phyloP scores from a whole-genome alignment of 2,113 vertebrate genomes.

The Sorex araneus region DNA sequence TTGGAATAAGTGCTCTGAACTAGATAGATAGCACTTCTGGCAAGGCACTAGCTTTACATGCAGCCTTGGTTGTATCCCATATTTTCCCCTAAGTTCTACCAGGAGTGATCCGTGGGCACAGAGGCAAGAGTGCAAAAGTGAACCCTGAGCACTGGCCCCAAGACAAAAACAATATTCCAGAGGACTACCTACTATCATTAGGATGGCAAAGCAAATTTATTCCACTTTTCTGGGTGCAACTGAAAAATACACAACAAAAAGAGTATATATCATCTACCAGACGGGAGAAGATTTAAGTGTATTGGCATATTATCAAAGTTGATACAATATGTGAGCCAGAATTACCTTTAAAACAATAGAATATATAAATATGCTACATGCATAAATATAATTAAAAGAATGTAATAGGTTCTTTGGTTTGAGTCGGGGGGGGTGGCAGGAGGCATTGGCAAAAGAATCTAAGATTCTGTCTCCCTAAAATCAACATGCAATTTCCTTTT shows the following conservation, averaged over 20 bases:
- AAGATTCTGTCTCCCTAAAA: neutral
- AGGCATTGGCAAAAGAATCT: neutral
- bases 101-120: too few species aligned
- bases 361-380: neutral
- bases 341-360: neutral
- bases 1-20: too few species aligned
- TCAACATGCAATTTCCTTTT: slow-evolving; percentile 48
- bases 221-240: neutral
- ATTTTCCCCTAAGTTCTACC: too few species aligned
- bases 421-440: too few species aligned
- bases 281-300: neutral
- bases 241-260: neutral
- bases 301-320: neutral
- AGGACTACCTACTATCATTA: neutral
- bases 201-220: neutral
- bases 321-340: neutral
- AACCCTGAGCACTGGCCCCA: too few species aligned
- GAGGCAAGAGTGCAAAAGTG: too few species aligned
- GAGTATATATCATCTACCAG: neutral
- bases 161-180: neutral
- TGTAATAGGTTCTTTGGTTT: neutral
- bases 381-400: neutral
- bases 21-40: too few species aligned
- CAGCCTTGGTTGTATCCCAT: too few species aligned
- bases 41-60: too few species aligned